A percentile compares a stretch with the other conserved stretches of the same genome.
Conservation (phyloP, 2,888 invertebrate genomes). For the Eretmocerus hayati region DNA sequence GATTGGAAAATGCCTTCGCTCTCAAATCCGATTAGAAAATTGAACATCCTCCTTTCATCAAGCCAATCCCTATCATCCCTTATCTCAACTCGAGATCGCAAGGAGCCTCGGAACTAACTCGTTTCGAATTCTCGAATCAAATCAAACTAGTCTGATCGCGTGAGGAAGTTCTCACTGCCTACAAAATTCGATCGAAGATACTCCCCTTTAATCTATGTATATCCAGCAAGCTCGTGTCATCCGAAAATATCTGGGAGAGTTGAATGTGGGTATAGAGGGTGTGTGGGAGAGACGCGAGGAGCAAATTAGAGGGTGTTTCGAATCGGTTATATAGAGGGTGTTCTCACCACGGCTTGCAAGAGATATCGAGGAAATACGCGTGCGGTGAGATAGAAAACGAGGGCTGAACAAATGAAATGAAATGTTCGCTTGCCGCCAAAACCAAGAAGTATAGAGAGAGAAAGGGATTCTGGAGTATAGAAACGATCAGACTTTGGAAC, state of each 20-base stretch:
- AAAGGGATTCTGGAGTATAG: no score
- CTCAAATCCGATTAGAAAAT: no score
- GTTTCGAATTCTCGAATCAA: no score
- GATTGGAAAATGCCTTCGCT: no score
- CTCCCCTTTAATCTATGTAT: no score
- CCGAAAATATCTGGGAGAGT: background rate
- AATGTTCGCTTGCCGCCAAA: constrained; percentile 40
- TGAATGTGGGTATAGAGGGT: background rate
- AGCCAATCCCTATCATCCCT: no score
- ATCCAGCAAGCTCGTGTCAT: no score
- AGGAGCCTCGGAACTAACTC: no score
- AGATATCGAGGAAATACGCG: constrained; percentile 22
- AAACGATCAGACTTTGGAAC: background rate
- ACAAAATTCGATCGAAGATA: no score
- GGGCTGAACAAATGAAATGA: constrained; percentile 45
- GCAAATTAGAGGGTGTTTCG: constrained; percentile 44
- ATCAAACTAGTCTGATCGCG: background rate
- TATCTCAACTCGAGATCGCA: no score
- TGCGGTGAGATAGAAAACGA: constrained; percentile 27
- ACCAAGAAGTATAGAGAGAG: constrained; percentile 21
- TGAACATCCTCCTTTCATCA: no score
- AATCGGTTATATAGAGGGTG: constrained; percentile 36
- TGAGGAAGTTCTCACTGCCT: background rate
- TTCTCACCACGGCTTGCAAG: constrained; percentile 29
- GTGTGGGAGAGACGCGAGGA: constrained; percentile 26